Percentiles rank a stretch among this genome's conserved stretches.
Conservation (phyloP, 2,113 vertebrate species). For the Lycaon pictus region DNA sequence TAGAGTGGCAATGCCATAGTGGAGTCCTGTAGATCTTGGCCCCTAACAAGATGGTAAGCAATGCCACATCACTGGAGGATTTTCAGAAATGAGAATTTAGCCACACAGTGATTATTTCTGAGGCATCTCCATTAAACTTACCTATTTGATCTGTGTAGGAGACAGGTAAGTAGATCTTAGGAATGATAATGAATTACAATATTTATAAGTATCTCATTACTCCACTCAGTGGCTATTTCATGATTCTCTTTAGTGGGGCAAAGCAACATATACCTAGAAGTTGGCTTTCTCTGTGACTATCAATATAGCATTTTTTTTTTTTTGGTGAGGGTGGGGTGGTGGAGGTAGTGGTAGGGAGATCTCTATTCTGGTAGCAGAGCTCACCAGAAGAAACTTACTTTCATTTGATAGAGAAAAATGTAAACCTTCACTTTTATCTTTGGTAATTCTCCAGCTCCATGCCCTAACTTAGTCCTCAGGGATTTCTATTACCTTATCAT, state of each 20-base stretch:
- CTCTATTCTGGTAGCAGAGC: neutral
- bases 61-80: neutral
- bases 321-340: neutral
- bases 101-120: neutral
- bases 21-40: neutral
- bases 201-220: neutral
- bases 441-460: neutral
- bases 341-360: neutral
- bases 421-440: neutral
- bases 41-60: neutral
- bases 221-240: neutral
- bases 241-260: neutral
- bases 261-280: neutral
- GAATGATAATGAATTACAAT: neutral
- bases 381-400: neutral
- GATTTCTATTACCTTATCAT: neutral
- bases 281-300: neutral
- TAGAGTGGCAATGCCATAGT: neutral
- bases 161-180: neutral
- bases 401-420: neutral
- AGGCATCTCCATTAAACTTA: neutral
- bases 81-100: neutral
- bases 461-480: neutral
- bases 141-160: neutral
- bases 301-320: neutral